A percentile compares a stretch with the other conserved stretches of the same genome.
Evolutionary conservation across 2,113 vertebrate genomes (phyloP).

Genomic region (Pelusios castaneus): DNA sequence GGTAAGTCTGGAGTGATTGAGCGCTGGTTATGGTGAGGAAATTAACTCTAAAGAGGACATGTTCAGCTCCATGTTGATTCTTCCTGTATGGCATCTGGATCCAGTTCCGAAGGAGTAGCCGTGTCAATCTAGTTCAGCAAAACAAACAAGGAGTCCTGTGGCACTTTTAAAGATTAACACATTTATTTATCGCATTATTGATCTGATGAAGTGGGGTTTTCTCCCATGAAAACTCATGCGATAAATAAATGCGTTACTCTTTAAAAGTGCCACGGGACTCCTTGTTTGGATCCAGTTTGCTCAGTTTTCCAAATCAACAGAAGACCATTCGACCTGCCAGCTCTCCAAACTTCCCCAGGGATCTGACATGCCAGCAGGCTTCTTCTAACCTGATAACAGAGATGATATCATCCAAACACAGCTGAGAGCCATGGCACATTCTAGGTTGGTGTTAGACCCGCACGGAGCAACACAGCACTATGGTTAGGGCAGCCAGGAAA

Average conservation of each 20-base stretch:
- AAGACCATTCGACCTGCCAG: background rate
- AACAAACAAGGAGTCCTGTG: too few relatives aligned
- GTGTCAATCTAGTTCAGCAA: too few relatives aligned
- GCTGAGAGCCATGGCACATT: background rate
- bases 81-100: background rate
- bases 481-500: background rate
- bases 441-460: background rate
- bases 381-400: fast-evolving
- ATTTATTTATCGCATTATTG: too few relatives aligned
- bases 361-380: background rate
- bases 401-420: background rate
- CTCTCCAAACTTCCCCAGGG: background rate
- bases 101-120: background rate
- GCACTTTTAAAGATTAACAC: too few relatives aligned
- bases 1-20: background rate
- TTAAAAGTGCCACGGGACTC: too few relatives aligned
- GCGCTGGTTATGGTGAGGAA: background rate
- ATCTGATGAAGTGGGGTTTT: too few relatives aligned
- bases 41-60: fast-evolving
- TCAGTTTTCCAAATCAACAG: background rate
- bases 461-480: background rate
- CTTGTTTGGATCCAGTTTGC: background rate
- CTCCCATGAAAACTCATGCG: too few relatives aligned
- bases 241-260: too few relatives aligned
- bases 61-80: background rate